These are phyloP conservation scores for Protomyctophum bolini DNA, from an alignment of 2,113 vertebrate species.

Conservation along the genomic window DNA sequence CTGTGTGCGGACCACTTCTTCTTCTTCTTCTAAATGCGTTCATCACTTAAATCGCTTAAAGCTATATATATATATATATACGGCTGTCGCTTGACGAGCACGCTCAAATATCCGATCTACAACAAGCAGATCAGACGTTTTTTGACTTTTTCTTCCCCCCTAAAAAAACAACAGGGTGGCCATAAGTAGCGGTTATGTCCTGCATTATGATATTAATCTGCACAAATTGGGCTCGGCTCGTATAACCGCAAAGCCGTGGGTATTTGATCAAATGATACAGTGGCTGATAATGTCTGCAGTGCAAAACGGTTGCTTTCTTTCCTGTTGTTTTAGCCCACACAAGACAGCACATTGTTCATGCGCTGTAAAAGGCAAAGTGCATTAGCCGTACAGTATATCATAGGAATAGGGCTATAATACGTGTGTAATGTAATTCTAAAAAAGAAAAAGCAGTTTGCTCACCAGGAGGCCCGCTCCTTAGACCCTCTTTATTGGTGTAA, in stretches of 20 bases:
- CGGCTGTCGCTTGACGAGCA: too few relatives aligned
- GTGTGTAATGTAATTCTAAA: slow-evolving; percentile 33
- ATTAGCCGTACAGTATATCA: slow-evolving; percentile 6
- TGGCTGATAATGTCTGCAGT: slow-evolving; percentile 29
- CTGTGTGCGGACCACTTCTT: too few relatives aligned
- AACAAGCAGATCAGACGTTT: background rate
- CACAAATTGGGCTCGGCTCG: slow-evolving; percentile 14
- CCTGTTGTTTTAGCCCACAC: slow-evolving; percentile 5
- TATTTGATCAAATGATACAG: slow-evolving; percentile 47
- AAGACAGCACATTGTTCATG: background rate
- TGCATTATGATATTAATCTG: slow-evolving; percentile 19
- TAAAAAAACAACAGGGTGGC: too few relatives aligned
- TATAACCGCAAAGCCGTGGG: slow-evolving; percentile 20
- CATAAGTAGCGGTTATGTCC: too few relatives aligned
- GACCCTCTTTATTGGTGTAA: slow-evolving; percentile 57
- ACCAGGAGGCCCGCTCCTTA: slow-evolving; percentile 42
- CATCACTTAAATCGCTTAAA: too few relatives aligned
- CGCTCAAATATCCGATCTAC: background rate
- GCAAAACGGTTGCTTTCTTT: slow-evolving; percentile 8
- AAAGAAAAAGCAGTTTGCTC: slow-evolving; percentile 36
- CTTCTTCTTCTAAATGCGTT: too few relatives aligned
- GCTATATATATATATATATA: too few relatives aligned
- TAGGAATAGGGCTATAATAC: background rate
- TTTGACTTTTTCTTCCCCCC: too few relatives aligned
- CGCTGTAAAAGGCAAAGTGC: slow-evolving; percentile 9